These are phyloP conservation scores for Hylia prasina DNA, from an alignment of 2,113 vertebrate genomes.

Conservation along the genomic window DNA sequence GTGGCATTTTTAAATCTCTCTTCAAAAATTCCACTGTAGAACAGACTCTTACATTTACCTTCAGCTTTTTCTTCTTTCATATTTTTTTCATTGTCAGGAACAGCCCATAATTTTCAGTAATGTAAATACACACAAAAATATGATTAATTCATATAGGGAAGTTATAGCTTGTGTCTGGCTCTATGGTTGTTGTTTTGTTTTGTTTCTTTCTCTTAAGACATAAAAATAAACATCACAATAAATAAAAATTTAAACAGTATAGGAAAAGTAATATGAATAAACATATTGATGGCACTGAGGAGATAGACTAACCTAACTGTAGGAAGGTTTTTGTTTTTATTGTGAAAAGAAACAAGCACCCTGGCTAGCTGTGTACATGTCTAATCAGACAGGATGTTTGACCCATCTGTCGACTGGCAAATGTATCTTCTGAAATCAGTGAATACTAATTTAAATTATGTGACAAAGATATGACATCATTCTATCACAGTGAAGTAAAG, in stretches of 20 bases:
- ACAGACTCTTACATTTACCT: background rate
- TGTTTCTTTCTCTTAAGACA: background rate
- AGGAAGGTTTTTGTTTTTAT: background rate
- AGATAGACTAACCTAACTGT: background rate
- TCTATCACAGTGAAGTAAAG: background rate
- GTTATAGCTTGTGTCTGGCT: background rate
- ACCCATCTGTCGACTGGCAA: background rate
- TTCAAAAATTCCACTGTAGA: background rate
- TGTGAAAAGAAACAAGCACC: background rate
- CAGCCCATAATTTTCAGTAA: background rate
- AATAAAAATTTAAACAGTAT: background rate
- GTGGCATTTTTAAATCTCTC: background rate
- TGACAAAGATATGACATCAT: background rate
- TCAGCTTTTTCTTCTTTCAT: background rate
- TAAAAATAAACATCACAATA: background rate
- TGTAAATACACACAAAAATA: background rate
- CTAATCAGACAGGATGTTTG: background rate
- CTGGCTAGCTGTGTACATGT: background rate
- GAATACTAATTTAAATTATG: background rate
- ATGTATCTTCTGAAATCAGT: background rate
- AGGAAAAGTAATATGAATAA: background rate
- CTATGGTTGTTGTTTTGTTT: background rate
- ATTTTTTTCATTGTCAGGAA: background rate
- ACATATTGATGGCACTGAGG: background rate
- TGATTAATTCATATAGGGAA: background rate